Conservation (phyloP, 2,888 invertebrate genomes). For the Hipparchia semele region DNA sequence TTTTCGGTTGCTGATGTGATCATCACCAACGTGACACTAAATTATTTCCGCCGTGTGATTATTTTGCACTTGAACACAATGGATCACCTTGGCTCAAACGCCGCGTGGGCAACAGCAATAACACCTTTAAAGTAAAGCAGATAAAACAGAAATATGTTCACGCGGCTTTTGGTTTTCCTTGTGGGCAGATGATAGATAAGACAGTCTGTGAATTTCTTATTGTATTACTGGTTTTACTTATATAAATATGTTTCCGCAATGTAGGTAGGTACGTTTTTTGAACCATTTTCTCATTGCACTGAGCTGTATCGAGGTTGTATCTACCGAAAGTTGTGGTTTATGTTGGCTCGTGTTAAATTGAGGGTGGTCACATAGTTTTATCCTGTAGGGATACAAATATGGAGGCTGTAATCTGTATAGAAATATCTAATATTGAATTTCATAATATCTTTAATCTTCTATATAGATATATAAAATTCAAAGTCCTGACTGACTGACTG, state of each 20-base stretch:
- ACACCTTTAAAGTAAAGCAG: conserved; percentile 24
- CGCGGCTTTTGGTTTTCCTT: not conserved
- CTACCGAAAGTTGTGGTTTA: too few relatives aligned
- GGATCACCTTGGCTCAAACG: conserved; percentile 40
- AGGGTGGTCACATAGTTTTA: too few relatives aligned
- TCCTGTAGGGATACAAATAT: too few relatives aligned
- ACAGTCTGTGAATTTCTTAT: not conserved
- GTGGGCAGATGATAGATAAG: not conserved
- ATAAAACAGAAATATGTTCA: not conserved
- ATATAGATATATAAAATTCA: too few relatives aligned
- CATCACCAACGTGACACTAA: conserved; percentile 27
- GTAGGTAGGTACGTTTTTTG: not conserved
- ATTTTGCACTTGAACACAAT: conserved; percentile 46
- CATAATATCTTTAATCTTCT: too few relatives aligned
- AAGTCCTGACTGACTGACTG: too few relatives aligned
- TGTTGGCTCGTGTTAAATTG: too few relatives aligned
- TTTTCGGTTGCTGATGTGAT: conserved; percentile 32
- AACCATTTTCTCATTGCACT: too few relatives aligned
- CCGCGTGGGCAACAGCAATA: conserved; percentile 35
- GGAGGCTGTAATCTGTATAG: not conserved
- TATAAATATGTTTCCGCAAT: not conserved
- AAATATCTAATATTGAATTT: too few relatives aligned
- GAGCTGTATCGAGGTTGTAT: too few relatives aligned
- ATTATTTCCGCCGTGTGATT: conserved; percentile 45
- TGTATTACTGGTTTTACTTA: conserved; percentile 1